Evolutionary conservation across 2,888 invertebrate genomes (phyloP).

Genomic region (Scaptodrosophila latifasciaeformis): DNA sequence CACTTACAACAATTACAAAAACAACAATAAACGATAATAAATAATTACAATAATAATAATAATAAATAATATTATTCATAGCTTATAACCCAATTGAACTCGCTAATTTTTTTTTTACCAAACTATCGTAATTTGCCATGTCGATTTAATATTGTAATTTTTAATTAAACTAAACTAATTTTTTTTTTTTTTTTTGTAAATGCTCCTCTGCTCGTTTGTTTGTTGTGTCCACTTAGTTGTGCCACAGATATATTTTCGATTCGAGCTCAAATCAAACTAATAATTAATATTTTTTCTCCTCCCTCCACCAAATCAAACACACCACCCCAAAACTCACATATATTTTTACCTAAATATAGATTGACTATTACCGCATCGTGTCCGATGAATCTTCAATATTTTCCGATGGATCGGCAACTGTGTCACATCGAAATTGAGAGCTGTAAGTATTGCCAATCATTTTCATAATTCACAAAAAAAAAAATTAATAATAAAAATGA

Average conservation of each 20-base stretch:
- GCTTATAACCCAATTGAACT: constrained; percentile 73
- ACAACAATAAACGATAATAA: constrained; percentile 7
- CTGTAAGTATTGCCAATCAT: constrained; percentile 85
- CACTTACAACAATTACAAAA: constrained; percentile 41
- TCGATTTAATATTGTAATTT: constrained; percentile 40
- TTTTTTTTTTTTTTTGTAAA: constrained; percentile 15
- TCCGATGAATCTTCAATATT: constrained; percentile 96
- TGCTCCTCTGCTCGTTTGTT: constrained; percentile 56
- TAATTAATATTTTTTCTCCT: not conserved
- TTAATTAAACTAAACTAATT: not conserved
- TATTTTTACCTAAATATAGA: constrained; percentile 40
- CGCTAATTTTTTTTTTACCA: constrained; percentile 67
- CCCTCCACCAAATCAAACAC: not conserved
- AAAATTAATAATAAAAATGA: not conserved
- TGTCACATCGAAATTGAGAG: constrained; percentile 98
- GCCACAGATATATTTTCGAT: no score
- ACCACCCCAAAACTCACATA: not conserved
- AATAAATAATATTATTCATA: constrained; percentile 31
- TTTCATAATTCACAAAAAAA: not conserved
- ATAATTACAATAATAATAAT: constrained; percentile 27
- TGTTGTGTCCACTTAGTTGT: constrained; percentile 52
- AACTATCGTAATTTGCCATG: constrained; percentile 9
- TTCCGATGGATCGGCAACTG: constrained; percentile 96
- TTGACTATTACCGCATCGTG: constrained; percentile 96
- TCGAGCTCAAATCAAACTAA: no score